phyloP scores from a whole-genome alignment of 2,113 vertebrate species.

The Ranitomeya variabilis region DNA sequence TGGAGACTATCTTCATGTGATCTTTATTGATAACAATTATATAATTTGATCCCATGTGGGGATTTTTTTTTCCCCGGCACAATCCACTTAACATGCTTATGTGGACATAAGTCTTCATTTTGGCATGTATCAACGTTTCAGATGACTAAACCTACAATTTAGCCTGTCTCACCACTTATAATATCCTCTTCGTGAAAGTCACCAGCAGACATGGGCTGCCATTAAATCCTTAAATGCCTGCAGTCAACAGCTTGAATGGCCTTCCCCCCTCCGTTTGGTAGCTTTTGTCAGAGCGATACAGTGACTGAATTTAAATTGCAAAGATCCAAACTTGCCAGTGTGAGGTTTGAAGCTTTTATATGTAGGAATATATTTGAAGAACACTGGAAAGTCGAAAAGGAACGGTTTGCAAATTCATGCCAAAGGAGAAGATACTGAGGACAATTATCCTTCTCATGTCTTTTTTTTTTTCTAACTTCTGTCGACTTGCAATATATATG shows the following conservation, averaged over 20 bases:
- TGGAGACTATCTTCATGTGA: constrained; percentile 58
- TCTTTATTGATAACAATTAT: constrained; percentile 71
- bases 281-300: constrained; percentile 64
- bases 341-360: constrained; percentile 53
- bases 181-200: constrained; percentile 68
- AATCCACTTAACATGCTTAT: constrained; percentile 74
- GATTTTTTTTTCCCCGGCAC: constrained; percentile 66
- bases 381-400: constrained; percentile 60
- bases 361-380: constrained; percentile 62
- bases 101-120: constrained; percentile 73
- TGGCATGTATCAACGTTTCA: constrained; percentile 77
- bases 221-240: constrained; percentile 70
- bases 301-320: constrained; percentile 64
- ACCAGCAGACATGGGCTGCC: constrained; percentile 64
- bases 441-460: background rate
- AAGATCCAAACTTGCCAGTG: constrained; percentile 64
- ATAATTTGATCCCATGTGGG: constrained; percentile 71
- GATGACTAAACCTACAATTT: constrained; percentile 77
- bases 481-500: background rate
- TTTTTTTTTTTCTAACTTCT: background rate
- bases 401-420: constrained; percentile 58
- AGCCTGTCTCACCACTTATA: constrained; percentile 71
- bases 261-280: constrained; percentile 68
- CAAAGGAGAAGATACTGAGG: background rate
- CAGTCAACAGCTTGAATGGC: constrained; percentile 65